phyloP scores from a whole-genome alignment of 2,113 vertebrate species.

The Callocephalon fimbriatum region DNA sequence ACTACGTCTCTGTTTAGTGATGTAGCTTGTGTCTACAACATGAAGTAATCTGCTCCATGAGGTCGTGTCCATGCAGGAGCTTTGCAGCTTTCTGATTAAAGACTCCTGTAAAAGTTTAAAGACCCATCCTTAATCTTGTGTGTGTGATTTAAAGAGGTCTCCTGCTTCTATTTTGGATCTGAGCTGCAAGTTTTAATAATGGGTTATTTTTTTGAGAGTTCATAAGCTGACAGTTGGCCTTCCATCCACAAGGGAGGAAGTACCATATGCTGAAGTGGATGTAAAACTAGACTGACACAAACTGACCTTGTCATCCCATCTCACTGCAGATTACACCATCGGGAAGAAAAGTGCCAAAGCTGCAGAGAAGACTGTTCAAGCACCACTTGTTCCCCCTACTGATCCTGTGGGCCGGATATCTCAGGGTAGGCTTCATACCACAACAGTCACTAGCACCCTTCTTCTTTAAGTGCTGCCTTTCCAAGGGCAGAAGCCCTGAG shows the following conservation, averaged over 20 bases:
- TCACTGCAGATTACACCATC: conserved; percentile 83
- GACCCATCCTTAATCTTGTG: neutral
- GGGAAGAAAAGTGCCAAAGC: conserved; percentile 81
- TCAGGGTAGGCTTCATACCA: conserved; percentile 68
- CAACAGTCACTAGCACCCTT: neutral
- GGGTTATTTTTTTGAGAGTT: neutral
- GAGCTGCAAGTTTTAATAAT: conserved; percentile 2
- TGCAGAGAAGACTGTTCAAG: conserved; percentile 70
- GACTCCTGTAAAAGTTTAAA: conserved; percentile 26
- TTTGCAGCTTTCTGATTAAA: conserved; percentile 38
- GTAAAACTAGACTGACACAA: neutral
- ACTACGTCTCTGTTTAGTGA: neutral
- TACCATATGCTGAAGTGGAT: neutral
- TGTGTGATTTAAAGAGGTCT: neutral
- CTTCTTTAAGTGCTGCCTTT: neutral
- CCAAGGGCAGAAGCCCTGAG: fast-evolving
- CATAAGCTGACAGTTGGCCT: neutral
- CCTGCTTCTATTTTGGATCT: neutral
- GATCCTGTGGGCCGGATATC: conserved; percentile 70
- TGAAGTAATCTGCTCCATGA: neutral
- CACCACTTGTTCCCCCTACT: neutral
- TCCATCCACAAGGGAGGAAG: neutral
- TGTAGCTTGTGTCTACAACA: neutral
- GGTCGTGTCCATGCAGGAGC: neutral
- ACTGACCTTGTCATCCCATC: neutral